Conservation (phyloP, 2,888 invertebrate genomes). For the Eupithecia abbreviata region DNA sequence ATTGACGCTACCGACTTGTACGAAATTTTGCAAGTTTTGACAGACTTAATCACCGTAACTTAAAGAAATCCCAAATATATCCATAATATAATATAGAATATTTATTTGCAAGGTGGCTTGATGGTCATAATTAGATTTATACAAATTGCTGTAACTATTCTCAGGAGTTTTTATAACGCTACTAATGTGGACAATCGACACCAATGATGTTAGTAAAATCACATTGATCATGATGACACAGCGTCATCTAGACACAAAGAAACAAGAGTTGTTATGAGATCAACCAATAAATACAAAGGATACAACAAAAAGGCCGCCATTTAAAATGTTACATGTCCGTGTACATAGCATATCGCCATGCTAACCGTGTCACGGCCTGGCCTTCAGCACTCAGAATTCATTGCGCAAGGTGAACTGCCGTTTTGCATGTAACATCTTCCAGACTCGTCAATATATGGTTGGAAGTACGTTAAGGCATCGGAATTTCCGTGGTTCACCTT, state of each 20-base stretch:
- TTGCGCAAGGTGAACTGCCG: constrained; percentile 60
- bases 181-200: too few species aligned
- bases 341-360: constrained; percentile 48
- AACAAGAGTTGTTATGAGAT: not conserved
- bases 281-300: not conserved
- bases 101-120: too few species aligned
- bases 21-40: not conserved
- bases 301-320: constrained; percentile 25
- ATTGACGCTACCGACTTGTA: not conserved
- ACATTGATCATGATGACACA: too few species aligned
- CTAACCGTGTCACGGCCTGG: constrained; percentile 71
- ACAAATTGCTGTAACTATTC: not conserved
- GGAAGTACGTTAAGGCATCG: not conserved
- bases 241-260: not conserved
- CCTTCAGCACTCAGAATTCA: constrained; percentile 63
- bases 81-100: too few species aligned
- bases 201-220: too few species aligned
- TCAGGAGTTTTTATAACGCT: not conserved
- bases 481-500: not conserved
- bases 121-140: not conserved
- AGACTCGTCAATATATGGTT: constrained; percentile 37
- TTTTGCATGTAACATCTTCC: constrained; percentile 55
- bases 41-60: not conserved
- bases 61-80: not conserved
- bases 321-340: constrained; percentile 47